Evolutionary conservation across 2,113 vertebrate genomes (phyloP).

Genomic region (Lathamus discolor): DNA sequence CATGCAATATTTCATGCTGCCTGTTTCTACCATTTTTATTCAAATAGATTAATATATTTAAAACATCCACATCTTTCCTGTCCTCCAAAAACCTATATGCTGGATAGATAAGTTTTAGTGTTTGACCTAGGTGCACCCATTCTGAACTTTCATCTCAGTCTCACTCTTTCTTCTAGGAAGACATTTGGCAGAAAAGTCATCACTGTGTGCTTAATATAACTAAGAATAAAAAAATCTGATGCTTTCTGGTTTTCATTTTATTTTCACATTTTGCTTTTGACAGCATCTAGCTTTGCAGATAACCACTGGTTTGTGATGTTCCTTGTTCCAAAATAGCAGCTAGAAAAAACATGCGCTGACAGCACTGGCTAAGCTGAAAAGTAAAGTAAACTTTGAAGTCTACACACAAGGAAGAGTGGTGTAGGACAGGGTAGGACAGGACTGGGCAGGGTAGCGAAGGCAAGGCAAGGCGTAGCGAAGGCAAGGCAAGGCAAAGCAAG

Average conservation of each 20-base stretch:
- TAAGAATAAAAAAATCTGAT: not conserved
- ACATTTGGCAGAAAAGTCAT: not conserved
- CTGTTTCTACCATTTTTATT: not conserved
- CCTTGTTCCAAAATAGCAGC: not conserved
- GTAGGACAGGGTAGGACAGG: not conserved
- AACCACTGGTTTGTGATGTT: not conserved
- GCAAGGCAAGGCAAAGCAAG: not conserved
- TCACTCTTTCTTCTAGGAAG: not conserved
- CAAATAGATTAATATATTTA: not conserved
- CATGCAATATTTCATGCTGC: not conserved
- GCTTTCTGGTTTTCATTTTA: not conserved
- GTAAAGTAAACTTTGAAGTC: not conserved
- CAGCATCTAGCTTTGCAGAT: not conserved
- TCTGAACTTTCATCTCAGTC: not conserved
- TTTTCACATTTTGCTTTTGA: not conserved
- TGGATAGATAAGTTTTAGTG: not conserved
- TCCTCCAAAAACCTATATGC: not conserved
- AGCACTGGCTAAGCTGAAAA: not conserved
- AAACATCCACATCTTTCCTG: rapidly evolving
- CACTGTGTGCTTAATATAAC: not conserved
- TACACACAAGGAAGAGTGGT: not conserved
- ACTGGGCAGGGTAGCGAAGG: not conserved
- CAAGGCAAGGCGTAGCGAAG: not conserved
- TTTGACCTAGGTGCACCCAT: not conserved
- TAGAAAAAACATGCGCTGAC: not conserved